Percentiles rank a stretch among this genome's conserved stretches.
These are phyloP conservation scores for Tetragnatha versicolor DNA, from an alignment of 1,140 invertebrate species.

Conservation along the genomic window DNA sequence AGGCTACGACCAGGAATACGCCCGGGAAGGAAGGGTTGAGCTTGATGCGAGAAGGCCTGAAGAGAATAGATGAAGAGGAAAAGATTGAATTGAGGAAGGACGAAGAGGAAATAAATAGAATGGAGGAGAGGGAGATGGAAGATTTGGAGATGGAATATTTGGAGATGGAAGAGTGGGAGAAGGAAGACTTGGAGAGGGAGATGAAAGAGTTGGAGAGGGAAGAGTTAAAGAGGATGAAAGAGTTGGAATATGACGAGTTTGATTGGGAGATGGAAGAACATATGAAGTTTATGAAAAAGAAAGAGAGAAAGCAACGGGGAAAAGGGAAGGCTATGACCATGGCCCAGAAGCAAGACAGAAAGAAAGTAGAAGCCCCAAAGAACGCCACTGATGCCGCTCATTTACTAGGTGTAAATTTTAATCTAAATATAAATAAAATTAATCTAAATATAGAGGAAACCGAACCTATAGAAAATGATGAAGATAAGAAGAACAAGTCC, in stretches of 20 bases:
- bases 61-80: no score
- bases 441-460: constrained; percentile 84
- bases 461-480: constrained; percentile 80
- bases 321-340: constrained; percentile 89
- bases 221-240: constrained; percentile 70
- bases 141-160: constrained; percentile 77
- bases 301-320: constrained; percentile 89
- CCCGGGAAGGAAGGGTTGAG: constrained; percentile 28
- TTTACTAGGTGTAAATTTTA: no score
- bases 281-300: constrained; percentile 94
- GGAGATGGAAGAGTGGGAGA: constrained; percentile 75
- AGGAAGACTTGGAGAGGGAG: constrained; percentile 76
- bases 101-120: constrained; percentile 12
- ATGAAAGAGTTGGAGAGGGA: constrained; percentile 77
- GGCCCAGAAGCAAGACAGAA: constrained; percentile 68
- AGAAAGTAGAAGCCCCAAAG: constrained; percentile 74
- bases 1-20: constrained; percentile 10
- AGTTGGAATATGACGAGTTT: constrained; percentile 69
- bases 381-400: not conserved
- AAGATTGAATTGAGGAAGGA: not conserved
- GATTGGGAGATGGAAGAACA: constrained; percentile 75
- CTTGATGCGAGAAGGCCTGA: constrained; percentile 32
- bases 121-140: constrained; percentile 70
- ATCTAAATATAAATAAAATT: no score
- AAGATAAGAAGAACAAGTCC: constrained; percentile 64